Evolutionary conservation across 2,797 vertebrate genomes (phyloP).

Genomic region (Platyrinchus mystaceus): DNA sequence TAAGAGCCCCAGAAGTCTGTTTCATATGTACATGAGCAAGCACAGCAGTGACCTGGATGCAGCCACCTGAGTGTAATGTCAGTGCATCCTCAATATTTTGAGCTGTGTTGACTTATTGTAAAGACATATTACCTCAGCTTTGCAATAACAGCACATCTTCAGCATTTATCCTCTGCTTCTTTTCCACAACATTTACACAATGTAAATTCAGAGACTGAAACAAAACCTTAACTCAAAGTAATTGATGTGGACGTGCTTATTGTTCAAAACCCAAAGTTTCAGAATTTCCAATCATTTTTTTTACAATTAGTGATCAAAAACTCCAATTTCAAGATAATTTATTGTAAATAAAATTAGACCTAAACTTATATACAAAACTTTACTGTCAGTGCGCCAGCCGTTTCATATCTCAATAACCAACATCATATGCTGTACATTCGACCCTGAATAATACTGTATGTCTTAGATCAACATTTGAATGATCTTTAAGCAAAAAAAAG

Average conservation of each 20-base stretch:
- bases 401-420: neutral
- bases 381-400: neutral
- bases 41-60: neutral
- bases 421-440: neutral
- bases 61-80: neutral
- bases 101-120: neutral
- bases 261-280: neutral
- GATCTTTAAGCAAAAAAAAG: neutral
- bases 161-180: neutral
- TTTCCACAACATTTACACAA: neutral
- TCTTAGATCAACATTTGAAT: neutral
- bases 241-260: neutral
- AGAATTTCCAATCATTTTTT: constrained; percentile 2
- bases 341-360: constrained; percentile 43
- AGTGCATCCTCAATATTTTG: neutral
- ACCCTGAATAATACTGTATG: neutral
- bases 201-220: neutral
- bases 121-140: neutral
- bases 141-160: neutral
- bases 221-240: constrained; percentile 12
- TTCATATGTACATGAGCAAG: rapidly evolving
- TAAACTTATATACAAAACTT: constrained; percentile 24
- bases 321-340: constrained; percentile 23
- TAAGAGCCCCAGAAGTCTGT: neutral
- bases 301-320: constrained; percentile 20